These are phyloP conservation scores for Philereme transversata DNA, from an alignment of 2,888 invertebrate genomes.

Conservation along the genomic window DNA sequence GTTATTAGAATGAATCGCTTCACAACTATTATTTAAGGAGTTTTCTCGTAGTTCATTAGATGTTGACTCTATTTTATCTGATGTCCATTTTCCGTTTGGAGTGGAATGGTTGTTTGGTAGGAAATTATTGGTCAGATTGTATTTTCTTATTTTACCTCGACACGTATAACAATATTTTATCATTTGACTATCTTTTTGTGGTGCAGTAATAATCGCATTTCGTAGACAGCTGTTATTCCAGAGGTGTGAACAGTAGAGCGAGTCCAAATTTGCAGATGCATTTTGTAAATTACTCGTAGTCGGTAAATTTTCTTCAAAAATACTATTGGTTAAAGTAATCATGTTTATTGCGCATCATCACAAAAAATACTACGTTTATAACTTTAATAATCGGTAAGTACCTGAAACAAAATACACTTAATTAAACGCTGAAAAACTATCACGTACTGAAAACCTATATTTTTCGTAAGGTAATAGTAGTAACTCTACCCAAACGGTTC, in stretches of 20 bases:
- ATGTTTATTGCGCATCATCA: constrained; percentile 41
- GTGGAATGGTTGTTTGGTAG: constrained; percentile 72
- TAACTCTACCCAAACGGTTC: constrained; percentile 1
- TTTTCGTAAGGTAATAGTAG: background rate
- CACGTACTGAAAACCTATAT: background rate
- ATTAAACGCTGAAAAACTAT: background rate
- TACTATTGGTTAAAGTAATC: constrained; percentile 63
- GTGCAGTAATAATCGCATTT: constrained; percentile 60
- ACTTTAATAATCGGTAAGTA: constrained; percentile 1
- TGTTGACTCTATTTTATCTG: constrained; percentile 39
- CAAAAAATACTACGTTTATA: constrained; percentile 21
- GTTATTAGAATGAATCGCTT: constrained; percentile 44
- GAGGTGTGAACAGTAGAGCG: constrained; percentile 71
- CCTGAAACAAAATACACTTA: constrained; percentile 19
- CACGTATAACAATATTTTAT: constrained; percentile 73
- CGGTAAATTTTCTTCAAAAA: constrained; percentile 52
- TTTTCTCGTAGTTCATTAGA: constrained; percentile 45
- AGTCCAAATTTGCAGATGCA: constrained; percentile 65
- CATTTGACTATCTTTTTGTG: constrained; percentile 55
- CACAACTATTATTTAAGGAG: constrained; percentile 45
- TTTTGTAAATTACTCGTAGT: constrained; percentile 51
- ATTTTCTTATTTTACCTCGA: constrained; percentile 76
- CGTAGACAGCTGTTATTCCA: constrained; percentile 70
- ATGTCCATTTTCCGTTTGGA: constrained; percentile 53
- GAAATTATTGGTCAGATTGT: constrained; percentile 66